Evolutionary conservation across 2,888 invertebrate species (phyloP), one percentile per base, ranked within the genome.

Genomic region (Agrilus mali): DNA sequence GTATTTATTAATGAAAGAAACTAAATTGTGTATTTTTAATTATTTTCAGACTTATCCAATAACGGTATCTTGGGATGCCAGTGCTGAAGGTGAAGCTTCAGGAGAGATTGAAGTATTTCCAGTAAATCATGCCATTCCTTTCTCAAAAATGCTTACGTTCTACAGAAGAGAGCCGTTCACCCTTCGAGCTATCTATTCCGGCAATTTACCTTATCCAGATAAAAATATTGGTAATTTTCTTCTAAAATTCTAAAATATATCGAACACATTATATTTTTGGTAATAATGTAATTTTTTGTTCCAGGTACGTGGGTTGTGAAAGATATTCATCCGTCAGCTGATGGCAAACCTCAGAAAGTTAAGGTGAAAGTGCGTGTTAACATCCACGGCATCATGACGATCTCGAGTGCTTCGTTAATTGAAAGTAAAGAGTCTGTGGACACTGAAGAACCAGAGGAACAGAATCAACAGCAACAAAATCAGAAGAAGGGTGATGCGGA

Each of bases 291-390:
- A 8, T n/a, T 15, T 33, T 42, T 45, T 41, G 32, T 45, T 52
- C 36, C 50, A 83, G 85, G 84, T 51, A 73, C 76, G 45, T 90
- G 86, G 78, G 69, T 75, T 38, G 79, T 92, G 47, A 81, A 80
- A 58, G 86, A 89, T 59, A 78, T 97, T 5, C 82, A 83, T 55
- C 88, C 96, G 4, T 86, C 82, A 22, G 67, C 85, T 1, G 88
- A 88, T 49, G 94, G 94, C 27, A 92, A 92, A 58, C 80, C 85
- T n/a, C 86, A 90, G 50, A 96, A 94, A 67, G 85, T 97, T 1
- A 96, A 96, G 69, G 84, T 98, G 4, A 97, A 96, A 72, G 90
- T 93, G 6, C 78, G 95, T 55, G 77, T 98, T 42, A 95, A 96
- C 71, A 75, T 87, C 40, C 86, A 98, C 65, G 97, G 98, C 40